A percentile compares a stretch with the other conserved stretches of the same genome.
phyloP scores from a whole-genome alignment of 2,888 invertebrate species.

The Prosapia bicincta region DNA sequence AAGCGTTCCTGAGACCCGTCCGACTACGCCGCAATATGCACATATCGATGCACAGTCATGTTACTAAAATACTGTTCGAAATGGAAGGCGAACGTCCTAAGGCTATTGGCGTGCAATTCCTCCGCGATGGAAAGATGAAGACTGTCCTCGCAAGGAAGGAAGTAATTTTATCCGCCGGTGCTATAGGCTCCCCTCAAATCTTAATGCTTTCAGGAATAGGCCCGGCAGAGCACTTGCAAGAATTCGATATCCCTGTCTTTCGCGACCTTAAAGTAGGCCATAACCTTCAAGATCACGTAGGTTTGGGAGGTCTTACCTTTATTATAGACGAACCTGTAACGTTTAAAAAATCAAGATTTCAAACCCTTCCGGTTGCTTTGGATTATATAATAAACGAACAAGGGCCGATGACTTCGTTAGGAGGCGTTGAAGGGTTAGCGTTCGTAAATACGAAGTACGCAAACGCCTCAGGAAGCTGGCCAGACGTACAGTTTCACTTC shows the following conservation, averaged over 20 bases:
- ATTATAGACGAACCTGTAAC: constrained; percentile 76
- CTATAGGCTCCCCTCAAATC: constrained; percentile 84
- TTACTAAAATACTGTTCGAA: constrained; percentile 53
- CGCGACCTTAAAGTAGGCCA: constrained; percentile 68
- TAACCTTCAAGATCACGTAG: constrained; percentile 86
- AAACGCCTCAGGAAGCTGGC: constrained; percentile 71
- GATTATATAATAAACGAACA: constrained; percentile 77
- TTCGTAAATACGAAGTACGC: constrained; percentile 86
- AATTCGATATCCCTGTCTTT: constrained; percentile 68
- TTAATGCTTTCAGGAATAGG: constrained; percentile 90
- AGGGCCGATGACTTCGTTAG: constrained; percentile 76
- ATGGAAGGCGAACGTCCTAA: constrained; percentile 49
- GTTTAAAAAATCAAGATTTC: constrained; percentile 72
- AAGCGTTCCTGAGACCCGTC: constrained; percentile 80
- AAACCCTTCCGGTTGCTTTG: constrained; percentile 70
- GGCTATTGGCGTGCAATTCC: constrained; percentile 72
- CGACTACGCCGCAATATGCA: constrained; percentile 74
- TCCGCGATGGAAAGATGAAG: constrained; percentile 61
- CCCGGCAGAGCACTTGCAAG: constrained; percentile 68
- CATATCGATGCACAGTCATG: constrained; percentile 73
- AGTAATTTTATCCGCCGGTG: constrained; percentile 81
- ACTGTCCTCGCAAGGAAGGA: constrained; percentile 71
- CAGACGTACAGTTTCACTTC: constrained; percentile 85
- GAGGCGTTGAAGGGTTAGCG: constrained; percentile 82
- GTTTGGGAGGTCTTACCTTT: constrained; percentile 80